Conservation (phyloP, 2,888 invertebrate genomes). For the Meta bourneti region DNA sequence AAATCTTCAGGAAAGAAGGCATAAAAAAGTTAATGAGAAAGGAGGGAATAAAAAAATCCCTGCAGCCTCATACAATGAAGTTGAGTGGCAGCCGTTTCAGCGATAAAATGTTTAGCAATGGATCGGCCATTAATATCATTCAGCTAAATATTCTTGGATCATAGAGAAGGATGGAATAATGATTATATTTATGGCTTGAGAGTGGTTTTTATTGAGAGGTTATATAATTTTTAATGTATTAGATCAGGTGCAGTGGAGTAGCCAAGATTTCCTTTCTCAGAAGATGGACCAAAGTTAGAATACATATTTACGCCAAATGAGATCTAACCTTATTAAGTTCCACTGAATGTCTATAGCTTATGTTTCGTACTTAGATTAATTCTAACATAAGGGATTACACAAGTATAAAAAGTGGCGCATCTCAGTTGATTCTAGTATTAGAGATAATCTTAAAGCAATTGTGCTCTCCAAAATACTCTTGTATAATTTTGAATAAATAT, state of each 20-base stretch:
- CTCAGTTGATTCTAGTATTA: no score
- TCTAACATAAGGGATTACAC: no score
- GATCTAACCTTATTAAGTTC: neutral
- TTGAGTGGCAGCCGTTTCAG: slow-evolving; percentile 65
- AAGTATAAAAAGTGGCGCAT: no score
- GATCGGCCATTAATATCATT: slow-evolving; percentile 55
- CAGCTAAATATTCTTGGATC: neutral
- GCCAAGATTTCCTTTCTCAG: neutral
- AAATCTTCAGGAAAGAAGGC: neutral
- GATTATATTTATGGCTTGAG: neutral
- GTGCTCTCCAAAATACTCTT: no score
- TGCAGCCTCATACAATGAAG: slow-evolving; percentile 38
- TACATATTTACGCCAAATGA: neutral
- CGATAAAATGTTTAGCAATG: slow-evolving; percentile 73
- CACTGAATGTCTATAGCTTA: no score
- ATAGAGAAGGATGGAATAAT: neutral
- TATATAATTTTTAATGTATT: neutral
- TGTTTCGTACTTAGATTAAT: no score
- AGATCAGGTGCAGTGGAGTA: neutral
- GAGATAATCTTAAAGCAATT: no score
- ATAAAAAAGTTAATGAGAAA: slow-evolving; percentile 49
- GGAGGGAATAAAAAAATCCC: slow-evolving; percentile 41
- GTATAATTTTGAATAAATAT: no score
- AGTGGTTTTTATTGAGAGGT: neutral
- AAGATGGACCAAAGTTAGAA: neutral